These are phyloP conservation scores for Trimorus sp. DNA, from an alignment of 2,888 invertebrate genomes.

Conservation along the genomic window DNA sequence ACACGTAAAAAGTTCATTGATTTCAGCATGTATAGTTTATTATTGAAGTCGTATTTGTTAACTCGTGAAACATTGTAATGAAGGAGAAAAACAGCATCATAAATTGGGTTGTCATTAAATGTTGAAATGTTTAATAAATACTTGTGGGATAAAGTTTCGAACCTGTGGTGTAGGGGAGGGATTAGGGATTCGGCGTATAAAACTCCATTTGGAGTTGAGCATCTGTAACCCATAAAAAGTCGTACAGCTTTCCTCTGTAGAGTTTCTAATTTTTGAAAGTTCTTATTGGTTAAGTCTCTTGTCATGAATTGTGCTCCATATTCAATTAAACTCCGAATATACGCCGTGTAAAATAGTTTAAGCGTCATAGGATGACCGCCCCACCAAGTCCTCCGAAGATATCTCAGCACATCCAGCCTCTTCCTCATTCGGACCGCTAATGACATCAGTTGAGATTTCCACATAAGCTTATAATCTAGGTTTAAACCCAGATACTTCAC, in stretches of 20 bases:
- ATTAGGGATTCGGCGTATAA: constrained; percentile 5
- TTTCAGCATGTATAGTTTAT: no score
- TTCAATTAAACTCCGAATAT: not conserved
- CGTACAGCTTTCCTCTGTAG: not conserved
- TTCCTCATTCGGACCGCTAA: not conserved
- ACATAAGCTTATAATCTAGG: constrained; percentile 2
- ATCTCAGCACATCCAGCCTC: constrained; percentile 3
- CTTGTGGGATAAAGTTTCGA: no score
- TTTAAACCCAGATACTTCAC: not conserved
- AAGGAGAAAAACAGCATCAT: no score
- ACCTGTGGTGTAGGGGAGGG: no score
- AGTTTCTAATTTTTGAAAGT: not conserved
- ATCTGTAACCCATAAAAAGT: not conserved
- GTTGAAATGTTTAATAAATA: no score
- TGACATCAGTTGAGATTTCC: not conserved
- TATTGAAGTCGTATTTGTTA: no score
- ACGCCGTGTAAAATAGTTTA: constrained; percentile 1
- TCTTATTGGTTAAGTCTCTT: not conserved
- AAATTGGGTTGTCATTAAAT: no score
- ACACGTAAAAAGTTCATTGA: no score
- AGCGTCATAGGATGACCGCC: constrained; percentile 7
- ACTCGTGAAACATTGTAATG: no score
- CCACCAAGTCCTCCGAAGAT: not conserved
- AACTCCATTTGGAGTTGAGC: not conserved
- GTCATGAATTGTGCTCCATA: constrained; percentile 12